phyloP scores from a whole-genome alignment of 2,113 vertebrate species.

The Heterochromis multidens region DNA sequence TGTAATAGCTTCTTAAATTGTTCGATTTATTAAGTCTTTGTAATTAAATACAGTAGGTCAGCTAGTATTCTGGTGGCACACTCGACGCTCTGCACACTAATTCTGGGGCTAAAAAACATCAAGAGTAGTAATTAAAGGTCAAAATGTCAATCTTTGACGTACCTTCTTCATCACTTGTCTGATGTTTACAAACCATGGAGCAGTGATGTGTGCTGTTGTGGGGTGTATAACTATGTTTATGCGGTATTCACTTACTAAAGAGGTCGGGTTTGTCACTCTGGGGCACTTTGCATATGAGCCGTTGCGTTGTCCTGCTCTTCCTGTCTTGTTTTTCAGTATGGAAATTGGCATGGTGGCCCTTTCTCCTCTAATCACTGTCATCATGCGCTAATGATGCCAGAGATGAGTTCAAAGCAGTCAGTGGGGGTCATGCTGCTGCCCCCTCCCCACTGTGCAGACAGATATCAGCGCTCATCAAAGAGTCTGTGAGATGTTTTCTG shows the following conservation, averaged over 20 bases:
- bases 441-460: conserved; percentile 26
- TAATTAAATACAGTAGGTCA: neutral
- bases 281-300: neutral
- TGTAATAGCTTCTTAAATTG: neutral
- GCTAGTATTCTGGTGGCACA: neutral
- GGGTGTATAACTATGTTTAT: neutral
- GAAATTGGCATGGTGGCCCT: conserved; percentile 29
- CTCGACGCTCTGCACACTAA: neutral
- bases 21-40: neutral
- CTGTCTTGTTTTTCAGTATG: conserved; percentile 13
- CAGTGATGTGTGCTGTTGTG: neutral
- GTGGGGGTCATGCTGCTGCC: conserved; percentile 22
- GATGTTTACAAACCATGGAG: neutral
- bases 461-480: conserved; percentile 54
- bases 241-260: neutral
- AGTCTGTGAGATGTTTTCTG: conserved; percentile 42
- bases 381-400: conserved; percentile 53
- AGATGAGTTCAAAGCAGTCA: conserved; percentile 55
- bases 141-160: neutral
- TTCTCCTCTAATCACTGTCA: conserved; percentile 51
- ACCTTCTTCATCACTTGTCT: neutral
- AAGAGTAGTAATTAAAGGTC: neutral
- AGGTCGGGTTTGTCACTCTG: neutral
- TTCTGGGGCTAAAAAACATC: neutral
- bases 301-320: neutral